Percentiles rank a stretch among this genome's conserved stretches.
phyloP scores from a whole-genome alignment of 2,113 vertebrate genomes.

The Colistium nudipinnis region DNA sequence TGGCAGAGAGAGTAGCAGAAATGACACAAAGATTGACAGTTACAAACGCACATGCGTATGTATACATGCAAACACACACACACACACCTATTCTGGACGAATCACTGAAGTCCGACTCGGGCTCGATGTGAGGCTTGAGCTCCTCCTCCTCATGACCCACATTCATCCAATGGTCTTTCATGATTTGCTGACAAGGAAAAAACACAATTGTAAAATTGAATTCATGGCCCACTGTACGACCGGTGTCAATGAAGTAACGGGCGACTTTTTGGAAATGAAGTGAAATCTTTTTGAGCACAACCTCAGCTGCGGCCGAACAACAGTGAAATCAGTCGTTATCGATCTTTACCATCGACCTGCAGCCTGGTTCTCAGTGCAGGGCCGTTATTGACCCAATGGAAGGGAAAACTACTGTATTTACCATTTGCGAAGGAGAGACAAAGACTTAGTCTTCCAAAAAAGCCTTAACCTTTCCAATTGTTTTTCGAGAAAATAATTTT shows the following conservation, averaged over 20 bases:
- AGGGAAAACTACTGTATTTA: slow-evolving; percentile 19
- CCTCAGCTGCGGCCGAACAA: slow-evolving; percentile 13
- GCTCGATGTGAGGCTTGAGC: slow-evolving; percentile 92
- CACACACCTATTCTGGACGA: slow-evolving; percentile 90
- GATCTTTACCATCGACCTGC: slow-evolving; percentile 64
- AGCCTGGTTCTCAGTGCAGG: slow-evolving; percentile 25
- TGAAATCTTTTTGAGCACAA: neutral
- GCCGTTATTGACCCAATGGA: slow-evolving; percentile 36
- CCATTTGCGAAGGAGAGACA: slow-evolving; percentile 24
- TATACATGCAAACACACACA: neutral
- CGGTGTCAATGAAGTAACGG: neutral
- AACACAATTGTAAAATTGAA: slow-evolving; percentile 8
- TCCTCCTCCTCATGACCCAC: slow-evolving; percentile 96
- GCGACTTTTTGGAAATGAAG: neutral
- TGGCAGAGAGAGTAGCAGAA: neutral
- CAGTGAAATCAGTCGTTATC: slow-evolving; percentile 42
- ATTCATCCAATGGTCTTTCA: slow-evolving; percentile 99
- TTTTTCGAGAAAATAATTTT: too few relatives aligned
- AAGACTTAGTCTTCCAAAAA: neutral
- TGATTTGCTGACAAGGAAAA: slow-evolving; percentile 89
- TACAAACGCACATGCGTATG: slow-evolving; percentile 57
- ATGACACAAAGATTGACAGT: slow-evolving; percentile 2
- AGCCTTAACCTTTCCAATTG: too few relatives aligned
- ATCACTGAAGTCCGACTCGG: slow-evolving; percentile 92
- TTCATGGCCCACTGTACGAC: neutral